Evolutionary conservation across 2,113 vertebrate genomes (phyloP).

Genomic region (Sclerurus mexicanus): DNA sequence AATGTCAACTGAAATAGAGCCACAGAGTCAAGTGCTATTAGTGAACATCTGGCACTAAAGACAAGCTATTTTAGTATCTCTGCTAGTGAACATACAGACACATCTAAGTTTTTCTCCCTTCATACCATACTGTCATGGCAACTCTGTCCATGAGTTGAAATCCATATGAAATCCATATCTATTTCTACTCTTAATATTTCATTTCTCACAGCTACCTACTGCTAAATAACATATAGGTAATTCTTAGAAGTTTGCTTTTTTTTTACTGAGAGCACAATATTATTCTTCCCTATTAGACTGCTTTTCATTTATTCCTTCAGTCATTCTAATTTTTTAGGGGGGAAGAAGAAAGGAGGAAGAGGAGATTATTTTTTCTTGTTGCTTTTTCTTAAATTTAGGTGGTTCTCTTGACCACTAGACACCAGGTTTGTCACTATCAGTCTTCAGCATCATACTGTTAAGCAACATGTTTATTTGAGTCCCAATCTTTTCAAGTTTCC

Average conservation of each 20-base stretch:
- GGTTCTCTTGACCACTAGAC: not conserved
- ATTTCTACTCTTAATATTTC: not conserved
- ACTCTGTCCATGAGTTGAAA: not conserved
- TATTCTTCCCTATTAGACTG: not conserved
- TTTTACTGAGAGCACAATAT: not conserved
- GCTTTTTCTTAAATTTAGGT: not conserved
- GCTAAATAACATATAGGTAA: not conserved
- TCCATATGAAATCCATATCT: too few species aligned
- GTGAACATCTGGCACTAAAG: not conserved
- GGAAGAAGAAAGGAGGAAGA: accelerated
- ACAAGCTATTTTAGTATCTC: not conserved
- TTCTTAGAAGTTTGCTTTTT: not conserved
- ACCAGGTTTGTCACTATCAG: not conserved
- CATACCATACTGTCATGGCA: not conserved
- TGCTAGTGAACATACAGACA: not conserved
- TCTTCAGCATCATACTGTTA: constrained; percentile 1
- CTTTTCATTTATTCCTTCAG: not conserved
- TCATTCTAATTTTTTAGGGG: not conserved
- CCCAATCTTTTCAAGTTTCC: constrained; percentile 44
- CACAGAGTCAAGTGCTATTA: not conserved
- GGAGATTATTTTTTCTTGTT: not conserved
- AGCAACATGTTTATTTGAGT: constrained; percentile 4
- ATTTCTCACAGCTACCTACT: not conserved
- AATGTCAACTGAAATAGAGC: not conserved
- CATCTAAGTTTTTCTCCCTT: not conserved